Evolutionary conservation across 2,113 vertebrate genomes (phyloP).

Genomic region (Plectropomus leopardus): DNA sequence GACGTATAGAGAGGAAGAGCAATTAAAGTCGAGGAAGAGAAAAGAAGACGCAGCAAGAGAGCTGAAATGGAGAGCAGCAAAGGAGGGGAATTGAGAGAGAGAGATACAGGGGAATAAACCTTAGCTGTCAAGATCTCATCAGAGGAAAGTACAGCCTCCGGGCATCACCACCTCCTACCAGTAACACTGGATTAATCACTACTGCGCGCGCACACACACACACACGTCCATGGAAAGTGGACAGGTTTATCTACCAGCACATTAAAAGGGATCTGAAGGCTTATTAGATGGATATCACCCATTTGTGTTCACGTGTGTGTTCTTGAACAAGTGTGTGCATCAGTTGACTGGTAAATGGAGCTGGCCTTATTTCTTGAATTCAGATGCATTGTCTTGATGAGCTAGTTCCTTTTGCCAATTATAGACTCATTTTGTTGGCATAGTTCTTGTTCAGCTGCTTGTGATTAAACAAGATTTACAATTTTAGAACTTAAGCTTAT

Average conservation of each 20-base stretch:
- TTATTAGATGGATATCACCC: slow-evolving; percentile 39
- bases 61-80: neutral
- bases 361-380: slow-evolving; percentile 35
- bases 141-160: slow-evolving; percentile 70
- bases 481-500: neutral
- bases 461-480: neutral
- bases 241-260: slow-evolving; percentile 51
- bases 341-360: slow-evolving; percentile 37
- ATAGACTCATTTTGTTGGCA: neutral
- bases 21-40: slow-evolving; percentile 42
- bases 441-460: neutral
- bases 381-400: neutral
- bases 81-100: slow-evolving; percentile 22
- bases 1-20: slow-evolving; percentile 9
- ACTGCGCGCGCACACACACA: neutral
- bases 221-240: slow-evolving; percentile 29
- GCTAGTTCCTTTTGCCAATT: neutral
- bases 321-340: neutral
- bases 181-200: slow-evolving; percentile 72
- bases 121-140: slow-evolving; percentile 77
- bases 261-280: slow-evolving; percentile 60
- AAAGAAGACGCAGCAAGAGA: slow-evolving; percentile 24
- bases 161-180: slow-evolving; percentile 68
- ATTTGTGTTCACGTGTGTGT: slow-evolving; percentile 32
- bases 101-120: slow-evolving; percentile 70